A percentile compares a stretch with the other conserved stretches of the same genome.
phyloP scores from a whole-genome alignment of 2,888 invertebrate species.

The Hydrotaea cyrtoneurina region DNA sequence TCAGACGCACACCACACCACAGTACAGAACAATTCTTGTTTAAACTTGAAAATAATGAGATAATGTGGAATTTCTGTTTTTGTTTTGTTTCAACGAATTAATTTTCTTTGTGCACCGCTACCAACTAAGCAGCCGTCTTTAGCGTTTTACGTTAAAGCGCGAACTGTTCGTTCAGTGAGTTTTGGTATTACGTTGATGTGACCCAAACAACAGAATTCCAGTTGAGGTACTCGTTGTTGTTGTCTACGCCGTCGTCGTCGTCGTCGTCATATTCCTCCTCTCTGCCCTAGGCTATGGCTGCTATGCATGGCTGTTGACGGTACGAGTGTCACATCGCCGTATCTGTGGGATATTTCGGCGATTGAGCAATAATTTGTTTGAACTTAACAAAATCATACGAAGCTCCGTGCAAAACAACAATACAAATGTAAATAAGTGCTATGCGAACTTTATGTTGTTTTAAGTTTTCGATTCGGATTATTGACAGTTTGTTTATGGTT shows the following conservation, averaged over 20 bases:
- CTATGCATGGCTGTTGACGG: background rate
- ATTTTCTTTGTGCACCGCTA: background rate
- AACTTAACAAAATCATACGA: too few species aligned
- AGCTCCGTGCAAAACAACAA: too few species aligned
- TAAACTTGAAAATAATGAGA: too few species aligned
- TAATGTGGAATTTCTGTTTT: too few species aligned
- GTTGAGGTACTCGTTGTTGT: constrained; percentile 12
- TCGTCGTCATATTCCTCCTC: background rate
- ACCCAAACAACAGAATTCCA: constrained; percentile 35
- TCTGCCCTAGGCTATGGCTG: background rate
- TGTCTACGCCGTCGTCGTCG: background rate
- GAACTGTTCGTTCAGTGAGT: constrained; percentile 51
- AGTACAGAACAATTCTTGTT: too few species aligned
- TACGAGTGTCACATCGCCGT: background rate
- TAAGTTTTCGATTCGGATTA: too few species aligned
- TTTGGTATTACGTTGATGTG: constrained; percentile 47
- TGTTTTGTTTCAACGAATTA: background rate
- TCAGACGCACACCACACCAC: background rate
- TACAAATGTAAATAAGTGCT: too few species aligned
- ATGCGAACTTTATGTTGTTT: too few species aligned
- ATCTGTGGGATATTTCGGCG: background rate
- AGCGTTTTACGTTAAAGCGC: constrained; percentile 44
- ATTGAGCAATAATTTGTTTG: background rate
- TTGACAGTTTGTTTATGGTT: too few species aligned
- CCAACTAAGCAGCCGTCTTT: constrained; percentile 31